A percentile compares a stretch with the other conserved stretches of the same genome.
Conservation (phyloP, 2,113 vertebrate genomes). For the Malurus melanocephalus region DNA sequence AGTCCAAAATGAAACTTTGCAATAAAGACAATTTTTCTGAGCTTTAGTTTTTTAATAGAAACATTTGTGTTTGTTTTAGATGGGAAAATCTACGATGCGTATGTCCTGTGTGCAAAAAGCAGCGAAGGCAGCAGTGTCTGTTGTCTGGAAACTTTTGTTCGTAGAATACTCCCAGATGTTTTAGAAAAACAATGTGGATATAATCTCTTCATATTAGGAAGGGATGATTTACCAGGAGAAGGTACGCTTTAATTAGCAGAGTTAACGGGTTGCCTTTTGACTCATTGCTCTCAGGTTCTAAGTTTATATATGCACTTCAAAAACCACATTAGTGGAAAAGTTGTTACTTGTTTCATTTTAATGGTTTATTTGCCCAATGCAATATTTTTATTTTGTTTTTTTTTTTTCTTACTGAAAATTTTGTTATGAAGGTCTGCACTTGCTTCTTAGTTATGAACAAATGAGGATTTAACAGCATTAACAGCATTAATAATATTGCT, state of each 20-base stretch:
- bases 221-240: conserved; percentile 84
- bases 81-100: conserved; percentile 87
- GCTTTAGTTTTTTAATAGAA: not conserved
- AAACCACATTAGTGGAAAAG: not conserved
- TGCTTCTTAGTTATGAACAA: not conserved
- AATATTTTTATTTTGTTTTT: not conserved
- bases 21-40: not conserved
- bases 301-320: not conserved
- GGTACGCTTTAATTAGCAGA: conserved; percentile 67
- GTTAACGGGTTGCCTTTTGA: not conserved
- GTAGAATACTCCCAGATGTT: conserved; percentile 79
- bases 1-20: not conserved
- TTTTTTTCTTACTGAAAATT: not conserved
- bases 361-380: not conserved
- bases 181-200: conserved; percentile 87
- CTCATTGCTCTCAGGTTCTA: not conserved
- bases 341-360: not conserved
- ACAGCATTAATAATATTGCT: not conserved
- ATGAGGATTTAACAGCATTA: not conserved
- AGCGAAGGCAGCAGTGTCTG: not conserved
- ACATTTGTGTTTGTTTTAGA: conserved; percentile 67
- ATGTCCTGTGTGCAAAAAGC: conserved; percentile 76
- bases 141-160: conserved; percentile 67
- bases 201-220: conserved; percentile 85
- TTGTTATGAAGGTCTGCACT: not conserved